phyloP scores from a whole-genome alignment of 2,797 vertebrate species.

The Rhabdomys pumilio region DNA sequence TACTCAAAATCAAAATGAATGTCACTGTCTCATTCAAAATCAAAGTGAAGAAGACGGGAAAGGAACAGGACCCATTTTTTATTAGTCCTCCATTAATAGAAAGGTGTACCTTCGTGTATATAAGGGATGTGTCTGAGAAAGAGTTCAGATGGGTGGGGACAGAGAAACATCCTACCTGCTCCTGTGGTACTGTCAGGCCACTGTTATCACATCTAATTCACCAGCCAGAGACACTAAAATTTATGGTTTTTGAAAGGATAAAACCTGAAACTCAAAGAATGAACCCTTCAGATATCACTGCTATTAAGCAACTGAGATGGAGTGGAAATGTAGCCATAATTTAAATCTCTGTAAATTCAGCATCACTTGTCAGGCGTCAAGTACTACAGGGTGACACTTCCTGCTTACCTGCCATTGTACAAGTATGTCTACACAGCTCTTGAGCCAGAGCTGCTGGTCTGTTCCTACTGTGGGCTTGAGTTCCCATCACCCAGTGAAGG shows the following conservation, averaged over 20 bases:
- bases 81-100: neutral
- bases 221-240: neutral
- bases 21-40: neutral
- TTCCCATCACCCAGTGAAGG: neutral
- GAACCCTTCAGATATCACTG: neutral
- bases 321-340: neutral
- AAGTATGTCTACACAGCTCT: neutral
- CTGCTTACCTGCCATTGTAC: neutral
- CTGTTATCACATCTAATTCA: too few relatives aligned
- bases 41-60: neutral
- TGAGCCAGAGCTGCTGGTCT: neutral
- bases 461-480: rapidly evolving
- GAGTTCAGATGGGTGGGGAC: neutral
- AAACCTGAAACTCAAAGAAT: neutral
- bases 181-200: neutral
- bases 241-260: neutral
- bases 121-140: neutral
- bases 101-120: neutral
- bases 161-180: neutral
- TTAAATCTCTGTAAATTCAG: neutral
- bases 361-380: neutral
- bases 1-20: too few relatives aligned
- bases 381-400: neutral
- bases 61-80: neutral
- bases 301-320: neutral